Percentiles rank a stretch among this genome's conserved stretches.
Evolutionary conservation across 1,140 invertebrate genomes (phyloP).

Genomic region (Scylla paramamosain): DNA sequence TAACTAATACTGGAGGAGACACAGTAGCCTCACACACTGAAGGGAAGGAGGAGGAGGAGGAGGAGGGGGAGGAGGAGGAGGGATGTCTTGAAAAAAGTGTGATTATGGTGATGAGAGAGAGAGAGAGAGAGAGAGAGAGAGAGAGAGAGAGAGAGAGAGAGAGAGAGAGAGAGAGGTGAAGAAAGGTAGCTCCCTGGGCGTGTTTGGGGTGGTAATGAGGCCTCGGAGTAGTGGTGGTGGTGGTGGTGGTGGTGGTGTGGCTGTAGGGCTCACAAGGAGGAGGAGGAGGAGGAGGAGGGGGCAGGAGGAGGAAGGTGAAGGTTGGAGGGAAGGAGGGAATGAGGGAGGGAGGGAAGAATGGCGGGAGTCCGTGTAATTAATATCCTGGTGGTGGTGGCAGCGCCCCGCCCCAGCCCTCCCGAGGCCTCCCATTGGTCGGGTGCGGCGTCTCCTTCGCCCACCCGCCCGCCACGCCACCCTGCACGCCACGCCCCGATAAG

Average conservation of each 20-base stretch:
- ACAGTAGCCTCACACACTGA: no score
- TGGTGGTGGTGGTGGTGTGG: conserved; percentile 3
- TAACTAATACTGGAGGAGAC: no score
- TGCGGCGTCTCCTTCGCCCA: not conserved
- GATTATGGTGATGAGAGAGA: not conserved
- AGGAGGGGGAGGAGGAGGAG: no score
- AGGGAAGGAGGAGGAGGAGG: not conserved
- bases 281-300: not conserved
- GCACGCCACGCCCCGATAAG: not conserved
- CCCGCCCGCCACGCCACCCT: not conserved
- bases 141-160: no score
- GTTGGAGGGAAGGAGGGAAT: not conserved
- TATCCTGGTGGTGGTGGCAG: not conserved
- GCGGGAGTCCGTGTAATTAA: conserved; percentile 24
- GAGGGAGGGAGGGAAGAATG: not conserved
- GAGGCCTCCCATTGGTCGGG: not conserved
- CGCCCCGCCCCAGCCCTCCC: not conserved
- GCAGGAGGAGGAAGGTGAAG: no score
- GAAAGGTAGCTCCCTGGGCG: not conserved
- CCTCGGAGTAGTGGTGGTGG: not conserved
- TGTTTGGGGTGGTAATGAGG: conserved; percentile 13
- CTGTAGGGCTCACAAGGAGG: not conserved
- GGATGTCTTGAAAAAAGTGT: no score
- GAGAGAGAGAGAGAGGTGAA: not conserved
- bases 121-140: not conserved